Evolutionary conservation across 1,140 invertebrate species (phyloP).

Genomic region (Leptoteleia sp.): DNA sequence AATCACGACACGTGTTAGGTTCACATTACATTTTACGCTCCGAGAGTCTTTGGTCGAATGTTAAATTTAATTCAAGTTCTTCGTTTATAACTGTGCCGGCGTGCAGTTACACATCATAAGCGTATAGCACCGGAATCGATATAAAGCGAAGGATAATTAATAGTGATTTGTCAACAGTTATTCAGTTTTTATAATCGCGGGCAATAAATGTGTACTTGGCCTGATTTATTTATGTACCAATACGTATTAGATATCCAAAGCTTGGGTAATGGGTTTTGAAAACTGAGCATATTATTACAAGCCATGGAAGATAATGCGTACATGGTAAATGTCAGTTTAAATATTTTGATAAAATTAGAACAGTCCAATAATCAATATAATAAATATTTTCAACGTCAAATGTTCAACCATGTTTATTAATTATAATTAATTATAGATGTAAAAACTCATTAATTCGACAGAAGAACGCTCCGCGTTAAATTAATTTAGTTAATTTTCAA

Average conservation of each 20-base stretch:
- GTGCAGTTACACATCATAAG: too few species aligned
- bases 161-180: background rate
- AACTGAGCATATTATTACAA: background rate
- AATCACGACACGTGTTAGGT: conserved; percentile 53
- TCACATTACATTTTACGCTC: conserved; percentile 52
- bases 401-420: too few species aligned
- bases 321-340: background rate
- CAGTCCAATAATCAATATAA: too few species aligned
- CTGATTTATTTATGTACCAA: background rate
- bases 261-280: background rate
- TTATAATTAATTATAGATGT: too few species aligned
- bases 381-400: too few species aligned
- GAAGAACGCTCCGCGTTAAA: too few species aligned
- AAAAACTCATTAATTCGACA: too few species aligned
- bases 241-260: background rate
- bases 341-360: background rate
- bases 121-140: background rate
- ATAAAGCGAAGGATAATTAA: too few species aligned
- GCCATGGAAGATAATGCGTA: background rate
- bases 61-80: conserved; percentile 62
- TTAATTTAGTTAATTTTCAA: too few species aligned
- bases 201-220: background rate
- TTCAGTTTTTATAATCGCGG: background rate
- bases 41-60: conserved; percentile 36
- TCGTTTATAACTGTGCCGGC: background rate